These are phyloP conservation scores for Clytia hemisphaerica DNA, from an alignment of 30 jellyfish, hydroid and myxozoan genomes.

Conservation along the genomic window DNA sequence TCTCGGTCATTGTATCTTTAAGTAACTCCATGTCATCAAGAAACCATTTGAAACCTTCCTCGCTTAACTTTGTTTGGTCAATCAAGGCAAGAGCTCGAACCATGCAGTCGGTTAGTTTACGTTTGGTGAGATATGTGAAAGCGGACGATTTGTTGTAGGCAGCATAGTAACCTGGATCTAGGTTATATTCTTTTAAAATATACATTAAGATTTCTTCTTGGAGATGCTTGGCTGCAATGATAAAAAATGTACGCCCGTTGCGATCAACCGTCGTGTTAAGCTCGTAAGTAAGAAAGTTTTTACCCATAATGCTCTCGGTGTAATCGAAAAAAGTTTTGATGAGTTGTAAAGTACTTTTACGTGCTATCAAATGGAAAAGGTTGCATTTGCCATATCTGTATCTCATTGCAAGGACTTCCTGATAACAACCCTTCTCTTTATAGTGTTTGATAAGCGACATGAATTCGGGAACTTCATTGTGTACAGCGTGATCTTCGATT, in stretches of 20 bases:
- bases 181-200: not conserved
- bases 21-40: not conserved
- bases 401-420: not conserved
- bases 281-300: not conserved
- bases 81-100: not conserved
- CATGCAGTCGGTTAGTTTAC: not conserved
- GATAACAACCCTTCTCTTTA: not conserved
- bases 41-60: not conserved
- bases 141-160: conserved; percentile 9
- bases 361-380: not conserved
- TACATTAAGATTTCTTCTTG: not conserved
- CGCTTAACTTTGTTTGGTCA: not conserved
- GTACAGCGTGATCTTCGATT: not conserved
- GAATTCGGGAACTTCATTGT: not conserved
- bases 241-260: not conserved
- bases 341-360: not conserved
- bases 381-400: not conserved
- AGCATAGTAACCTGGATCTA: not conserved
- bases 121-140: not conserved
- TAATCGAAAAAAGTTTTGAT: conserved; percentile 4
- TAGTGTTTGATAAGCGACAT: not conserved
- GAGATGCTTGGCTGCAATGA: conserved; percentile 13
- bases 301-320: not conserved
- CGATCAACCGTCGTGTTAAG: not conserved
- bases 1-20: not conserved